Conservation (phyloP, 2,888 invertebrate species). For the Rhynchonema sp. region DNA sequence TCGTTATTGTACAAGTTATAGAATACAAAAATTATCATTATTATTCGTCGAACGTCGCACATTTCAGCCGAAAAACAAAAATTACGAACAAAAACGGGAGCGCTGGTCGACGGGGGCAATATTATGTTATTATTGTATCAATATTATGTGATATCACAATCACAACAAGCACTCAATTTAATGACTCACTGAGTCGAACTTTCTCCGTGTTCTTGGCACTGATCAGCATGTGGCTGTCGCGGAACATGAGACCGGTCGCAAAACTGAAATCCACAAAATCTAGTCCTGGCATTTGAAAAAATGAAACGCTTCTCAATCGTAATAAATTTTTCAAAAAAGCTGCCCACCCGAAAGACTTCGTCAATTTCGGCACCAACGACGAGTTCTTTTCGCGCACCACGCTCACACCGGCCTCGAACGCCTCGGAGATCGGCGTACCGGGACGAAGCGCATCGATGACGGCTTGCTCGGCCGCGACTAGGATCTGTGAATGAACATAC, state of each 20-base stretch:
- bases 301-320: neutral
- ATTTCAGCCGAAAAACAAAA: too few relatives aligned
- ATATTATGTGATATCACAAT: too few relatives aligned
- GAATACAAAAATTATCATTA: too few relatives aligned
- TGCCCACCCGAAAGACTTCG: constrained; percentile 65
- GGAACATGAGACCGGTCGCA: constrained; percentile 91
- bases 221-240: constrained; percentile 77
- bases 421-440: constrained; percentile 53
- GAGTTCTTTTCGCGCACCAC: constrained; percentile 70
- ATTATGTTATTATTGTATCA: too few relatives aligned
- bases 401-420: constrained; percentile 53
- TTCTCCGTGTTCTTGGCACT: constrained; percentile 62
- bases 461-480: constrained; percentile 70
- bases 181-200: constrained; percentile 27
- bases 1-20: too few relatives aligned
- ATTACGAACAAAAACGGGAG: too few relatives aligned
- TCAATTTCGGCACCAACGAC: constrained; percentile 62
- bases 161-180: neutral
- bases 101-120: too few relatives aligned
- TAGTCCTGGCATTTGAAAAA: neutral
- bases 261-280: constrained; percentile 47
- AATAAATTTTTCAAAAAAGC: too few relatives aligned
- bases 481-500: too few relatives aligned
- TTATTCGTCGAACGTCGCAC: too few relatives aligned
- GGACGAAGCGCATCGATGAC: constrained; percentile 61